Conservation (phyloP, 2,113 vertebrate genomes). For the Daboia siamensis region DNA sequence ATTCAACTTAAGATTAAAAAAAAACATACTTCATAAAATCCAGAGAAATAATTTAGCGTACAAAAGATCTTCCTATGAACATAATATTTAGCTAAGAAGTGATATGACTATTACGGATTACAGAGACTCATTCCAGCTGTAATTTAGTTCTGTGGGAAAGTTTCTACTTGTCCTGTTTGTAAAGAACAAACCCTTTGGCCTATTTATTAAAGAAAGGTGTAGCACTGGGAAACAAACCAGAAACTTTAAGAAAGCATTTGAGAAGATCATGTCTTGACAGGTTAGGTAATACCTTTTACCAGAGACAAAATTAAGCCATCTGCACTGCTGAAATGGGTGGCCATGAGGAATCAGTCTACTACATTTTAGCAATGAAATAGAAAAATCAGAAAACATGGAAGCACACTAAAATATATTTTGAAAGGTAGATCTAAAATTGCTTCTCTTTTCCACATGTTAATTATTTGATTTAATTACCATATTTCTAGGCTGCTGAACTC, state of each 20-base stretch:
- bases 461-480: not conserved
- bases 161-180: not conserved
- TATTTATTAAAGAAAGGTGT: not conserved
- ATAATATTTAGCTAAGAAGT: not conserved
- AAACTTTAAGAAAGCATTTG: not conserved
- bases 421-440: not conserved
- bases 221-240: not conserved
- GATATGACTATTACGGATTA: not conserved
- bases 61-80: not conserved
- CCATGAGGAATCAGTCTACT: not conserved
- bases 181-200: not conserved
- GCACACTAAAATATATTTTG: not conserved
- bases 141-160: not conserved
- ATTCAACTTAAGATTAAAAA: not conserved
- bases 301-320: not conserved
- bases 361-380: not conserved
- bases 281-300: not conserved
- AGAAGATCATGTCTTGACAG: not conserved
- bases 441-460: constrained; percentile 11
- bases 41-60: not conserved
- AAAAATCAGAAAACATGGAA: not conserved
- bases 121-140: not conserved
- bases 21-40: not conserved
- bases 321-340: not conserved
- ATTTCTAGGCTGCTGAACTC: too few relatives aligned